A percentile compares a stretch with the other conserved stretches of the same genome.
Evolutionary conservation across 1,140 invertebrate species (phyloP).

Genomic region (Diachasma alloeum): DNA sequence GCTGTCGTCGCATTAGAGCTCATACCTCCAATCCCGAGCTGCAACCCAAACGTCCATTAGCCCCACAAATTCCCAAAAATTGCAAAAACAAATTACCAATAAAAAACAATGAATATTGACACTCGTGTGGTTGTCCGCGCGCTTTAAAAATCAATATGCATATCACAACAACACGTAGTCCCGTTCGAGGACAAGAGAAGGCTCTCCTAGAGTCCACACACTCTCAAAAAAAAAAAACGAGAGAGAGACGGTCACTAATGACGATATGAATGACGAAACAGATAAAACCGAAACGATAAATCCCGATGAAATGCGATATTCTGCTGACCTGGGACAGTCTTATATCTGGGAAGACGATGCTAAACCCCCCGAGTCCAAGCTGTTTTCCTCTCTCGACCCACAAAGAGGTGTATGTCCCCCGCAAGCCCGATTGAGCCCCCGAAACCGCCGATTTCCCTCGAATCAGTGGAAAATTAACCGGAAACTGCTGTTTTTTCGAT

Average conservation of each 20-base stretch:
- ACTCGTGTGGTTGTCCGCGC: slow-evolving; percentile 23
- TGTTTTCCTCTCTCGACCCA: too few relatives aligned
- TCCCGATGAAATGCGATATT: background rate
- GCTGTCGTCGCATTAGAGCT: slow-evolving; percentile 58
- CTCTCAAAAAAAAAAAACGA: background rate
- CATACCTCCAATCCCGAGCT: slow-evolving; percentile 36
- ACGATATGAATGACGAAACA: background rate
- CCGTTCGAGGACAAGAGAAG: slow-evolving; percentile 12
- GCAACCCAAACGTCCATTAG: background rate
- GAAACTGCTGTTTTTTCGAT: too few relatives aligned
- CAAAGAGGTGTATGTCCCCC: background rate
- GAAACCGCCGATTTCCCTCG: background rate
- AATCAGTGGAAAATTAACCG: background rate
- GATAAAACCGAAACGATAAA: background rate
- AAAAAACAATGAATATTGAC: background rate
- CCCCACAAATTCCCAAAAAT: background rate
- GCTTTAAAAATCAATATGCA: slow-evolving; percentile 53
- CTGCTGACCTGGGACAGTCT: background rate
- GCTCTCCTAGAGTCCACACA: background rate
- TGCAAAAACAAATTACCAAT: background rate
- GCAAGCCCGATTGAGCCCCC: background rate
- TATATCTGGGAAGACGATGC: background rate
- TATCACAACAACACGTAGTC: slow-evolving; percentile 39
- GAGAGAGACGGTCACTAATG: background rate
- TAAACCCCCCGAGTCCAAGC: background rate